phyloP scores from a whole-genome alignment of 2,797 vertebrate genomes.

The Enteromius trimaculatus region DNA sequence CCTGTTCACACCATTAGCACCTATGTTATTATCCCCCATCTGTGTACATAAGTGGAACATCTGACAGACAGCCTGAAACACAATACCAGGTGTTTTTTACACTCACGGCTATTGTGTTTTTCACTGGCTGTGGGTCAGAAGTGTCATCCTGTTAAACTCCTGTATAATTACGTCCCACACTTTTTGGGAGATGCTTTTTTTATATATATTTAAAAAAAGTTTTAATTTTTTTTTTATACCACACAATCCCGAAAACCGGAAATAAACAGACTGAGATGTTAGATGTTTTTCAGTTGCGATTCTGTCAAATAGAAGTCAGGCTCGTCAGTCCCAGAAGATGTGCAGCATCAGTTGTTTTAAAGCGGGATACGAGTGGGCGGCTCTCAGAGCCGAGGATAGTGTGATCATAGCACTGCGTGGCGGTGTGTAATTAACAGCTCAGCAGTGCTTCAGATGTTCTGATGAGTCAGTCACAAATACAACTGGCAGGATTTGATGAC shows the following conservation, averaged over 20 bases:
- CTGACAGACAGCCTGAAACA: constrained; percentile 49
- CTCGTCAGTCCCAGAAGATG: background rate
- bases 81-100: constrained; percentile 48
- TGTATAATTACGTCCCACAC: background rate
- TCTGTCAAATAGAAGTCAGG: background rate
- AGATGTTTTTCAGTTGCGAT: background rate
- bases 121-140: constrained; percentile 12
- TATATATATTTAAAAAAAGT: background rate
- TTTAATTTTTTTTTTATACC: background rate
- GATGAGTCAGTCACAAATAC: constrained; percentile 40
- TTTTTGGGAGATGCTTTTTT: background rate
- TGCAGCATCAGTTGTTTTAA: constrained; percentile 69
- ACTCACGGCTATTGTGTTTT: constrained; percentile 12
- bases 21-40: constrained; percentile 20
- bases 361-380: constrained; percentile 63
- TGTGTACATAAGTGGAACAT: constrained; percentile 26
- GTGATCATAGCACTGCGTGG: background rate
- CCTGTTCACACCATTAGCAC: constrained; percentile 27
- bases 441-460: constrained; percentile 52
- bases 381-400: constrained; percentile 57
- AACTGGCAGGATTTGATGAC: constrained; percentile 31
- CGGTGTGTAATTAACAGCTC: constrained; percentile 61
- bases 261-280: background rate
- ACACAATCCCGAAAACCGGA: background rate
- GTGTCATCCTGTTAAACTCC: constrained; percentile 17